Percentiles rank a stretch among this genome's conserved stretches.
Evolutionary conservation across 2,113 vertebrate genomes (phyloP).

Genomic region (Platysternon megacephalum): DNA sequence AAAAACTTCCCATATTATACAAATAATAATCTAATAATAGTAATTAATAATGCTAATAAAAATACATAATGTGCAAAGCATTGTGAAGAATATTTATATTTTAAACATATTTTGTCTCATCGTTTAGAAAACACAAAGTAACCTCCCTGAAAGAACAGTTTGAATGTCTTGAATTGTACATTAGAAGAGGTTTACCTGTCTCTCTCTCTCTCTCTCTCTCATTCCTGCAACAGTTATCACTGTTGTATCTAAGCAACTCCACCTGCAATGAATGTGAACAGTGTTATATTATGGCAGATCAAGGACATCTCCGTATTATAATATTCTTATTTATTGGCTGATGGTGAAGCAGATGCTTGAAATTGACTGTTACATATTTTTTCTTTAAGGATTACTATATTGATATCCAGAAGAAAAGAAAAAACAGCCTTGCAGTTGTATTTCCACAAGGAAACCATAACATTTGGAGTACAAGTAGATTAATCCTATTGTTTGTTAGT

Average conservation of each 20-base stretch:
- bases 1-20: neutral
- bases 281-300: neutral
- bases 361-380: slow-evolving; percentile 22
- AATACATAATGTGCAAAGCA: neutral
- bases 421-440: neutral
- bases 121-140: neutral
- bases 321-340: slow-evolving; percentile 8
- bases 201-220: neutral
- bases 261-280: neutral
- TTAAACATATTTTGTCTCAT: neutral
- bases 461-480: slow-evolving; percentile 16
- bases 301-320: neutral
- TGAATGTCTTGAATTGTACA: neutral
- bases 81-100: neutral
- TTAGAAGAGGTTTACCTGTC: neutral
- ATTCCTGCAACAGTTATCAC: rapidly evolving
- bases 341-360: neutral
- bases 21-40: neutral
- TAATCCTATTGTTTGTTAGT: slow-evolving; percentile 46
- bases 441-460: neutral
- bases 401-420: slow-evolving; percentile 6
- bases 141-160: neutral
- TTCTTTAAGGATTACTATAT: slow-evolving; percentile 21
- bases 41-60: neutral
- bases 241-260: neutral